Conservation (phyloP, 2,888 invertebrate genomes). For the Dryadula phaetusa region DNA sequence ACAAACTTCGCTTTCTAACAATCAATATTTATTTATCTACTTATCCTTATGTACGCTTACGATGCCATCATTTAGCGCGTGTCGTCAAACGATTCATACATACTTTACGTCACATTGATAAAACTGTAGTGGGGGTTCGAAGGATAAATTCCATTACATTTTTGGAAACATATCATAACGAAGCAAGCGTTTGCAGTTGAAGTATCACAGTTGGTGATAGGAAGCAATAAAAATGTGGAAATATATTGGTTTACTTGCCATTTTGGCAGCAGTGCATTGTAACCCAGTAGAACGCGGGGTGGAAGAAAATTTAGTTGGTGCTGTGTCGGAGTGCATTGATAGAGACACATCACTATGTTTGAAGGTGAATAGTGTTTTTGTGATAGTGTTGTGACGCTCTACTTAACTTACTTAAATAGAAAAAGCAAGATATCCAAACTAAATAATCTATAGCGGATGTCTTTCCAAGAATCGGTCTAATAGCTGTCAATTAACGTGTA, state of each 20-base stretch:
- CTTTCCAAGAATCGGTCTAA: not conserved
- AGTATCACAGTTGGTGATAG: slow-evolving; percentile 54
- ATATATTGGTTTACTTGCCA: slow-evolving; percentile 65
- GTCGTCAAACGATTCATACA: slow-evolving; percentile 69
- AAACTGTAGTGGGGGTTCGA: slow-evolving; percentile 68
- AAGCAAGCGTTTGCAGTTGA: slow-evolving; percentile 67
- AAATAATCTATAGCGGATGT: not conserved
- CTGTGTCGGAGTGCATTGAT: slow-evolving; percentile 83
- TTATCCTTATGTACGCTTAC: slow-evolving; percentile 73
- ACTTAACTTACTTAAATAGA: not conserved
- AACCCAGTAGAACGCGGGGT: slow-evolving; percentile 72
- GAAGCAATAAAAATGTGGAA: slow-evolving; percentile 67
- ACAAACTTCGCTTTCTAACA: slow-evolving; percentile 82
- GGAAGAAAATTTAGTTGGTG: slow-evolving; percentile 75
- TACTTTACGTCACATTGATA: slow-evolving; percentile 70
- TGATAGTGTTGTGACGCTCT: slow-evolving; percentile 52
- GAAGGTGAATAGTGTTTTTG: slow-evolving; percentile 80
- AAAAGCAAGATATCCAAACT: not conserved
- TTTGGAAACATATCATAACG: slow-evolving; percentile 79
- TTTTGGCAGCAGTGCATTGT: slow-evolving; percentile 70
- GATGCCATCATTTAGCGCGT: slow-evolving; percentile 69
- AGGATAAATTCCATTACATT: slow-evolving; percentile 81
- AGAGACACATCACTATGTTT: slow-evolving; percentile 85
- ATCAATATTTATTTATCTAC: slow-evolving; percentile 82
- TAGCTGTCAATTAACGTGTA: not conserved